Conservation (phyloP, 35 echinoderm and acorn worm genomes). For the Apostichopus californicus region DNA sequence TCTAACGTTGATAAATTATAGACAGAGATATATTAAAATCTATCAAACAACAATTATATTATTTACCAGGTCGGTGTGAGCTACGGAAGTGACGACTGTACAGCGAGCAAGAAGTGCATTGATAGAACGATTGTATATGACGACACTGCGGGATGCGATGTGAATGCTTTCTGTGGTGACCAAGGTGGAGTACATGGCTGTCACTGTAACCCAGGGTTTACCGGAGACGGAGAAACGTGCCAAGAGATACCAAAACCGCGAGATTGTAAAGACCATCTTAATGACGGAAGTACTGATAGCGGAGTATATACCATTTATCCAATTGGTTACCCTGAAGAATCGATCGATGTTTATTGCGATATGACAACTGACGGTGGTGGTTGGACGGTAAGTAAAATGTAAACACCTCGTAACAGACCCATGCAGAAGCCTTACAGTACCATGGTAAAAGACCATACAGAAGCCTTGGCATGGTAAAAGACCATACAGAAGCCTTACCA, state of each 20-base stretch:
- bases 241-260: neutral
- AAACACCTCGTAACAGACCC: no score
- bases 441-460: no score
- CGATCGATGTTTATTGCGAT: conserved; percentile 63
- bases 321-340: neutral
- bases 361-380: conserved; percentile 67
- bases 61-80: no score
- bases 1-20: no score
- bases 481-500: no score
- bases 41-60: no score
- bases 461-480: no score
- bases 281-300: neutral
- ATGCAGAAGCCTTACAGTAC: no score
- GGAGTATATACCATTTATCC: conserved; percentile 3
- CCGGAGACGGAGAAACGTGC: neutral
- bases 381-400: conserved; percentile 65
- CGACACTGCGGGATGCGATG: neutral
- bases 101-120: no score
- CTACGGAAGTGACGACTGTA: no score
- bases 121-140: no score
- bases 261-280: neutral
- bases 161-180: neutral
- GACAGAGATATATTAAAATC: no score
- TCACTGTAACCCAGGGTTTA: neutral
- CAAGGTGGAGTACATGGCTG: neutral